These are phyloP conservation scores for Stegostoma tigrinum DNA, from an alignment of 2,113 vertebrate genomes.

Conservation along the genomic window DNA sequence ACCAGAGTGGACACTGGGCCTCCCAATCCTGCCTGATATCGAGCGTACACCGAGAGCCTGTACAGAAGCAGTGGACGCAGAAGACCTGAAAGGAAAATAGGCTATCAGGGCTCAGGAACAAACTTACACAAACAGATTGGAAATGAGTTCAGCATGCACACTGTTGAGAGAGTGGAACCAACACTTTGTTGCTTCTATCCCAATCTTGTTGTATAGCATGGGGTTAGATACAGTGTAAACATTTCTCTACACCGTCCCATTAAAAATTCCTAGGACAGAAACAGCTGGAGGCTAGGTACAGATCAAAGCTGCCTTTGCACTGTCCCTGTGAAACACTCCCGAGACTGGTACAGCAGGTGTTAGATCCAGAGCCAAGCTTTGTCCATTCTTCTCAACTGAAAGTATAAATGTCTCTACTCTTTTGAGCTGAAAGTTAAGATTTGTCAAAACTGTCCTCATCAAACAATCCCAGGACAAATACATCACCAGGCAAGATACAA, in stretches of 20 bases:
- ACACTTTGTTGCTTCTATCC: background rate
- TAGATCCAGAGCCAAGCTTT: too few species aligned
- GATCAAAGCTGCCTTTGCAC: too few species aligned
- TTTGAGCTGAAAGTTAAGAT: background rate
- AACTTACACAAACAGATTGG: background rate
- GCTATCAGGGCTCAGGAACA: background rate
- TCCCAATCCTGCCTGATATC: background rate
- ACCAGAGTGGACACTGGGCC: background rate
- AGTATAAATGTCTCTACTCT: too few species aligned
- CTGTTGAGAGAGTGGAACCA: background rate
- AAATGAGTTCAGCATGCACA: background rate
- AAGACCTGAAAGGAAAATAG: background rate
- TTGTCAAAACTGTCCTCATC: background rate
- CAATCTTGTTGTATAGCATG: background rate
- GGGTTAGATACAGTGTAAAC: background rate
- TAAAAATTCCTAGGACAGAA: background rate
- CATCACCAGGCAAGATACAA: too few species aligned
- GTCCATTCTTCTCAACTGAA: too few species aligned
- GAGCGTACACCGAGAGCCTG: background rate
- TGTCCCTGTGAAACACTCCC: too few species aligned
- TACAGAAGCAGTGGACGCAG: background rate
- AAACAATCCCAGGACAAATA: background rate
- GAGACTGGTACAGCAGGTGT: too few species aligned
- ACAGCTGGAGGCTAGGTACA: too few species aligned
- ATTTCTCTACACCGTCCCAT: background rate